A percentile compares a stretch with the other conserved stretches of the same genome.
phyloP scores from a whole-genome alignment of 2,113 vertebrate species.

The Mustela lutreola region DNA sequence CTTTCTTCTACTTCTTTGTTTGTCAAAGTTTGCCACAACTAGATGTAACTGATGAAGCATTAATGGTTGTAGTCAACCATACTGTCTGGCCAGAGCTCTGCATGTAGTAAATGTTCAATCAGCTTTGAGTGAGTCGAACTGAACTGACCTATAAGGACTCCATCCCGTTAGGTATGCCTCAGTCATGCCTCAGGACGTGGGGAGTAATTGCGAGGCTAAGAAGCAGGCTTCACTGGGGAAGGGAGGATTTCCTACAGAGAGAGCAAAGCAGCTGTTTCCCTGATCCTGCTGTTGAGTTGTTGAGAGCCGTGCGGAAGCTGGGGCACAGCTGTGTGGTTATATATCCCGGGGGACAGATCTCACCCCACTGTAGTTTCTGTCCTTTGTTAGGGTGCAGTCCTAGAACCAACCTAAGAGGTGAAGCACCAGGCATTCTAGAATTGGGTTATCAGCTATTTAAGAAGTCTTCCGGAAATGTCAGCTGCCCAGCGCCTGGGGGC shows the following conservation, averaged over 20 bases:
- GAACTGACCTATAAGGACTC: neutral
- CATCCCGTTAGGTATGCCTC: neutral
- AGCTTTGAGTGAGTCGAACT: neutral
- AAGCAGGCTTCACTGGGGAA: neutral
- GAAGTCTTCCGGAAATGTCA: slow-evolving; percentile 1
- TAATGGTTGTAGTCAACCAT: neutral
- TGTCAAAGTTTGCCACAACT: neutral
- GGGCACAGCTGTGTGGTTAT: neutral
- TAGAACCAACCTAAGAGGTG: neutral
- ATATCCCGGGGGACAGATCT: neutral
- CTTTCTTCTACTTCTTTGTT: neutral
- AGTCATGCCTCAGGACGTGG: neutral
- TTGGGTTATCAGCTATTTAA: neutral
- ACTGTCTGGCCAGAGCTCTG: neutral
- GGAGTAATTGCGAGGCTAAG: neutral
- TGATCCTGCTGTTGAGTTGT: neutral
- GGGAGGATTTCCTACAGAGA: neutral
- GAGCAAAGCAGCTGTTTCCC: neutral
- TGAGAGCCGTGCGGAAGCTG: neutral
- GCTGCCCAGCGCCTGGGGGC: neutral
- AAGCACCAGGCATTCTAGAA: neutral
- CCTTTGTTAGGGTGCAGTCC: neutral
- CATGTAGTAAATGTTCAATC: neutral
- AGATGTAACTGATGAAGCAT: neutral
- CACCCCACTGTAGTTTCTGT: neutral